Evolutionary conservation across 2,888 invertebrate species (phyloP), one percentile per base, ranked within the genome.

Genomic region (Xanthia icteritia): DNA sequence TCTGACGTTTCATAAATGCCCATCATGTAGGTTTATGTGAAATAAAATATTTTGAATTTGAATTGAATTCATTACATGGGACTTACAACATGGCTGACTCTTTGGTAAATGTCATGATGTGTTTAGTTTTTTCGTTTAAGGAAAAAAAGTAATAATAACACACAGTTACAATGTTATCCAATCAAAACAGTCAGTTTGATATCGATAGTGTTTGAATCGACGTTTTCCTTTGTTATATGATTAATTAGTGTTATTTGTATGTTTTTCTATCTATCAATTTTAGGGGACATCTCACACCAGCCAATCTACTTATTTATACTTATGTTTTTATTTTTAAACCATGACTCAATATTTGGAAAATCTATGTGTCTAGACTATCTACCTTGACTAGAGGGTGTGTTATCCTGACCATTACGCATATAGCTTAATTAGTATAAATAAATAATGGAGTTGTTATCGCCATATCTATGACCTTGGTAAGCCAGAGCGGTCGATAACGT

Each of bases 401-500:
- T 71, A 56, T 54, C 54, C 71, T 63, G 66, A 71, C 68, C 71
- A 70, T 70, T 60, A 69, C 27, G 23, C n/a, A 27, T 54, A 54
- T 54, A 54, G 73, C 65, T 73, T 69, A 69, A 81, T 82, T 75
- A 84, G 54, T 67, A 68, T 36, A 60, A 85, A 77, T 76, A 81
- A 79, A 82, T 71, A 72, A 77, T 66, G 48, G 31, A 56, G 61
- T 39, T 36, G 74, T 63, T 85, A 83, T 86, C 79, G 65, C 11
- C 36, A 20, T 84, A 82, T 81, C 79, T 65, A 9, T 70, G 88
- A 81, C 91, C 91, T 91, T 89, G 89, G 76, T 51, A 61, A n/a
- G 72, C 64, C 81, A 48, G n/a, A 68, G 31, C 77, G 84, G 85
- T 90, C 90, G 90, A 91, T 91, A 89, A 76, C 72, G 77, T 76